A percentile compares a stretch with the other conserved stretches of the same genome.
These are phyloP conservation scores for Eudemis profundana DNA, from an alignment of 2,888 invertebrate species.

Conservation along the genomic window DNA sequence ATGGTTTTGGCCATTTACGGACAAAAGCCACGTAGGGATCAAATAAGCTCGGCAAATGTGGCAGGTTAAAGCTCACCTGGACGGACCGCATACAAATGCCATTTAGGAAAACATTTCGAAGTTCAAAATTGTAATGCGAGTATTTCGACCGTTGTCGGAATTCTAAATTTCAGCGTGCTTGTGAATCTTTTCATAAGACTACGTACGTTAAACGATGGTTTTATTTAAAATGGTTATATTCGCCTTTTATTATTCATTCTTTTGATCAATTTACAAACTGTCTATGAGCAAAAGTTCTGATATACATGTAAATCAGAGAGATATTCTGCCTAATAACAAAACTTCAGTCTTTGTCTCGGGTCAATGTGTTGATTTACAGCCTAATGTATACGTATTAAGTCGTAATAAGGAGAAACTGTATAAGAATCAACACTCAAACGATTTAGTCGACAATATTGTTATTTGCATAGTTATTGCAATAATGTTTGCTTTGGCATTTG, in stretches of 20 bases:
- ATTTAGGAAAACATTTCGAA: slow-evolving; percentile 13
- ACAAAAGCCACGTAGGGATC: not conserved
- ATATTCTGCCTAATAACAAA: too few species aligned
- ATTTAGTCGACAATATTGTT: not conserved
- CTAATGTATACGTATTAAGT: too few species aligned
- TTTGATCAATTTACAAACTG: too few species aligned
- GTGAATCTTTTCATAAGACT: too few species aligned
- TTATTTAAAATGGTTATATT: too few species aligned
- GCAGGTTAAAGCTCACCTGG: slow-evolving; percentile 11
- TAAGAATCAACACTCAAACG: not conserved
- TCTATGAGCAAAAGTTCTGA: too few species aligned
- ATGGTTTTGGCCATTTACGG: slow-evolving; percentile 11
- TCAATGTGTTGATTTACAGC: too few species aligned
- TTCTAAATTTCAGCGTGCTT: not conserved
- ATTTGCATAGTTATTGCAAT: slow-evolving; percentile 12
- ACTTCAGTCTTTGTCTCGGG: too few species aligned
- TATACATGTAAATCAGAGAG: too few species aligned
- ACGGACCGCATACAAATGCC: slow-evolving; percentile 18
- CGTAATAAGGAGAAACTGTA: not conserved
- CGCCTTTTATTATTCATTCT: too few species aligned
- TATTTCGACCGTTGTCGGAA: not conserved
- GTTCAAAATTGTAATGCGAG: slow-evolving; percentile 7
- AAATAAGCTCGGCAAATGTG: slow-evolving; percentile 4
- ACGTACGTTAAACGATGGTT: too few species aligned
- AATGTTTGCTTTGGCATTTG: slow-evolving; percentile 4